phyloP scores from a whole-genome alignment of 2,113 vertebrate species.

The Furnarius figulus region DNA sequence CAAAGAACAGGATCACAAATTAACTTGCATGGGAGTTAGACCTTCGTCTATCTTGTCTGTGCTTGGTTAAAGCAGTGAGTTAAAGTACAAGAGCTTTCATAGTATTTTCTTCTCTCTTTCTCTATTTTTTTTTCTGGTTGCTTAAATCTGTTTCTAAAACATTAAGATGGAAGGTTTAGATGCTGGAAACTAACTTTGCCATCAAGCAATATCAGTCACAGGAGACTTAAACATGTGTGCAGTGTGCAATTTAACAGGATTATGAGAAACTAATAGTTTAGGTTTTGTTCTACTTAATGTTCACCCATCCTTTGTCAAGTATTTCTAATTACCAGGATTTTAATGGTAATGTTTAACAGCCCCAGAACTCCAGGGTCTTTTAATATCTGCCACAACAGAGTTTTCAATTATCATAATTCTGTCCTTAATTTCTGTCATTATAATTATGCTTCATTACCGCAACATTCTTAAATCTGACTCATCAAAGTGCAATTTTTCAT shows the following conservation, averaged over 20 bases:
- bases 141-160: neutral
- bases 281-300: constrained; percentile 2
- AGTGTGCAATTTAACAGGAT: neutral
- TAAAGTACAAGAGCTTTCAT: neutral
- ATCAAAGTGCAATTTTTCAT: constrained; percentile 64
- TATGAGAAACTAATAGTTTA: neutral
- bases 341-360: constrained; percentile 63
- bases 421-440: constrained; percentile 71
- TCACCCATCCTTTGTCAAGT: constrained; percentile 26
- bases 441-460: constrained; percentile 71
- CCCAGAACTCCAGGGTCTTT: constrained; percentile 60
- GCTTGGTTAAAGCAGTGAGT: neutral
- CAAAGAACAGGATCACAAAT: neutral
- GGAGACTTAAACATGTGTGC: neutral
- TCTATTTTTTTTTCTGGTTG: too few relatives aligned
- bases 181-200: neutral
- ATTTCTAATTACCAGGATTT: constrained; percentile 67
- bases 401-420: constrained; percentile 73
- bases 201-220: neutral
- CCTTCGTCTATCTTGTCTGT: neutral
- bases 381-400: constrained; percentile 68
- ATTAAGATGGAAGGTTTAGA: neutral
- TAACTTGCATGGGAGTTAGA: neutral
- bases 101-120: neutral
- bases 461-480: constrained; percentile 68